Evolutionary conservation across 2,113 vertebrate genomes (phyloP).

Genomic region (Thermophis baileyi): DNA sequence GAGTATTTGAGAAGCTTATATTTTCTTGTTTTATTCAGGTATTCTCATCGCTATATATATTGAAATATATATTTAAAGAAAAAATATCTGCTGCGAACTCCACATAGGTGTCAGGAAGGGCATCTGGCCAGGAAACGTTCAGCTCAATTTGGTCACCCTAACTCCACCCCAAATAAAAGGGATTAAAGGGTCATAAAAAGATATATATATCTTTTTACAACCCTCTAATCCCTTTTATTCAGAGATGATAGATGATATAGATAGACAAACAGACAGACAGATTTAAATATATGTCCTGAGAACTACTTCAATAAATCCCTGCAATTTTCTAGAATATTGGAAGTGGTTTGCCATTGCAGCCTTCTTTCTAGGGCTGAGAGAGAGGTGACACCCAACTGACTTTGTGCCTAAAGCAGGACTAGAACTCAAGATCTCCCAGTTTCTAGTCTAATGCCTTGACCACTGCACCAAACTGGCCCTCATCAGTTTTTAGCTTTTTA

Average conservation of each 20-base stretch:
- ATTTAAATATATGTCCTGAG: no score
- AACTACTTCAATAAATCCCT: not conserved
- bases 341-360: not conserved
- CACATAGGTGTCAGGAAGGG: not conserved
- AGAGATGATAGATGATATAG: no score
- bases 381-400: not conserved
- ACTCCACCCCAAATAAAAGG: no score
- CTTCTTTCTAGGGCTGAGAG: not conserved
- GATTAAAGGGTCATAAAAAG: no score
- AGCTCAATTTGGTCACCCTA: no score
- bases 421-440: not conserved
- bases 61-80: no score
- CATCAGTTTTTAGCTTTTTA: not conserved
- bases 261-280: no score
- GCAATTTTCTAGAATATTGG: not conserved
- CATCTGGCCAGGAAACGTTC: not conserved
- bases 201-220: no score
- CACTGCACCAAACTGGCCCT: not conserved
- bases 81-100: not conserved
- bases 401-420: not conserved
- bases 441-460: not conserved
- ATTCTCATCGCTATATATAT: not conserved
- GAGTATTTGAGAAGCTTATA: not conserved
- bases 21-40: not conserved
- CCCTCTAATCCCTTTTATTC: no score